Percentiles rank a stretch among this genome's conserved stretches.
Conservation (phyloP, 1,140 invertebrate species). For the Drosophila aff. region DNA sequence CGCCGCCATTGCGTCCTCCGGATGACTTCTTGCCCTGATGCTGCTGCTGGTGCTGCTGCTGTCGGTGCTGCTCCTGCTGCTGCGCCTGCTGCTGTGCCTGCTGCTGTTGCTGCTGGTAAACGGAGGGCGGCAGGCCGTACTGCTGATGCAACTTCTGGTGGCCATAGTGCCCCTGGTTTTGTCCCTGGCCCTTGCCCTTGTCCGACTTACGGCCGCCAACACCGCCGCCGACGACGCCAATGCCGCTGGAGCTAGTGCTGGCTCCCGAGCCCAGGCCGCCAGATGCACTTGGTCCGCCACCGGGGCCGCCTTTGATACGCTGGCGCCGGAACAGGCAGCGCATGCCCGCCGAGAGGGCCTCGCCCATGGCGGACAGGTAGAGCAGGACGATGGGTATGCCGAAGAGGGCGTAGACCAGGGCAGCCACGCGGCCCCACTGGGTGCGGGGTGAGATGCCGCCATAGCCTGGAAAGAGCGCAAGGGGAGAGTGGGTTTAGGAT, state of each 20-base stretch:
- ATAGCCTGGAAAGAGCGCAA: conserved; percentile 89
- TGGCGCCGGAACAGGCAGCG: conserved; percentile 80
- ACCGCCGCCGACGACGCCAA: conserved; percentile 12
- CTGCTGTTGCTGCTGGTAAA: conserved; percentile 64
- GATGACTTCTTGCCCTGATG: conserved; percentile 40
- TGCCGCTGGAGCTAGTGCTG: conserved; percentile 12
- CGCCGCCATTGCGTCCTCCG: conserved; percentile 3
- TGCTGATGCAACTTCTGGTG: conserved; percentile 65
- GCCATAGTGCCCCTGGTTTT: conserved; percentile 26
- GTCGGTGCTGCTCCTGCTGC: conserved; percentile 39
- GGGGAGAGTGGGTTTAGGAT: neutral
- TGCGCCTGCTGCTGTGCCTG: conserved; percentile 48
- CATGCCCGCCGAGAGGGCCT: conserved; percentile 87
- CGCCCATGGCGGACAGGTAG: conserved; percentile 94
- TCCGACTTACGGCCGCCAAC: conserved; percentile 34
- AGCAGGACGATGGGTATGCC: conserved; percentile 96
- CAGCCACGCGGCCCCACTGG: conserved; percentile 93
- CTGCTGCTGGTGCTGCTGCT: conserved; percentile 32
- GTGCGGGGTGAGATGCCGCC: conserved; percentile 96
- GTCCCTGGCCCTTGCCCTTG: conserved; percentile 50
- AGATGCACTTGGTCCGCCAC: conserved; percentile 7
- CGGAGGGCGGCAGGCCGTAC: conserved; percentile 59
- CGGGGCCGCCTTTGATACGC: conserved; percentile 47
- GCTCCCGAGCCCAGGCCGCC: conserved; percentile 25
- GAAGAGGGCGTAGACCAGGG: conserved; percentile 94